These are phyloP conservation scores for Meteorus cinctellus DNA, from an alignment of 2,888 invertebrate species.

Conservation along the genomic window DNA sequence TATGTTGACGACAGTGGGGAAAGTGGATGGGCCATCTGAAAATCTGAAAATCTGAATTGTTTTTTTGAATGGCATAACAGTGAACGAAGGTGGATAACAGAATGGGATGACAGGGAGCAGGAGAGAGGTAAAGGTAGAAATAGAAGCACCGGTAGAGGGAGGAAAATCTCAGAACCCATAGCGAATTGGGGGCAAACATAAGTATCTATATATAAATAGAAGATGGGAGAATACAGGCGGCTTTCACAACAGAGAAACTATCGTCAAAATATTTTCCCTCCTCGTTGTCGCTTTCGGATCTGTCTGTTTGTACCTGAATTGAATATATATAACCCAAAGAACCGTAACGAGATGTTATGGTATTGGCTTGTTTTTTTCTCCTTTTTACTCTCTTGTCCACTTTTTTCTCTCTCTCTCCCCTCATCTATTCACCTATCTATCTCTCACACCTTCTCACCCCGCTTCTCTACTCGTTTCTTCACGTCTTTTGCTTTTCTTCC, in stretches of 20 bases:
- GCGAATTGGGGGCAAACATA: constrained; percentile 39
- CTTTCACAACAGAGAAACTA: constrained; percentile 21
- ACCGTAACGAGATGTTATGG: constrained; percentile 25
- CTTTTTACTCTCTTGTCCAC: not conserved
- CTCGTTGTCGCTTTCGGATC: constrained; percentile 43
- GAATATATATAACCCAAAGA: constrained; percentile 1
- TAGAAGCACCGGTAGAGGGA: constrained; percentile 6
- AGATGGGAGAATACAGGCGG: constrained; percentile 36
- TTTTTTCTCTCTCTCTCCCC: no score
- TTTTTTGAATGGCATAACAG: constrained; percentile 58
- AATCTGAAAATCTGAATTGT: constrained; percentile 57
- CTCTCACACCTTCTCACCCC: no score
- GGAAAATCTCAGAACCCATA: constrained; percentile 26
- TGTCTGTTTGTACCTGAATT: constrained; percentile 15
- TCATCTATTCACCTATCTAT: no score
- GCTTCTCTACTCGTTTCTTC: constrained; percentile 3
- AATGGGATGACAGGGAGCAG: not conserved
- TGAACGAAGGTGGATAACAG: constrained; percentile 27
- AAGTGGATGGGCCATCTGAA: constrained; percentile 34
- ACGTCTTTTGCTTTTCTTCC: constrained; percentile 28
- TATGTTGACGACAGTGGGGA: constrained; percentile 41
- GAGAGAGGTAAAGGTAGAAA: constrained; percentile 1
- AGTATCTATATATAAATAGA: constrained; percentile 31
- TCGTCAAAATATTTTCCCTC: constrained; percentile 55
- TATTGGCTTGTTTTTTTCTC: constrained; percentile 3